Base-by-base conservation (phyloP, 2,113 vertebrate species). In the Eleginops maclovinus region DNA sequence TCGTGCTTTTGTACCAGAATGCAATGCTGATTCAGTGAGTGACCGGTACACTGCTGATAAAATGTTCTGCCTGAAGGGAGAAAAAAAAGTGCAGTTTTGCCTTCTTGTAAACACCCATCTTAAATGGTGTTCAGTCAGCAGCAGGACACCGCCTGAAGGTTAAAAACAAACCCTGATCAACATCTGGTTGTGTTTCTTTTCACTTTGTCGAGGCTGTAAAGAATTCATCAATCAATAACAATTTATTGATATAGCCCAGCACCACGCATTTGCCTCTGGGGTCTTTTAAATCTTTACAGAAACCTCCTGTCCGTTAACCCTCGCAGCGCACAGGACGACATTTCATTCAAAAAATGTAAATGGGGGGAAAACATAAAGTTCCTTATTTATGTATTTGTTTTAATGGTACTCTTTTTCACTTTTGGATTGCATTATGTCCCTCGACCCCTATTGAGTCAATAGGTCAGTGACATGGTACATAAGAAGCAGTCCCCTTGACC, bases 111-210 rank as follows among this genome's bases (percentile, higher is more conserved):
- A 7, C 4, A 11, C 17, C 5, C n/a, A n/a, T 36, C 16, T 54
- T 60, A 12, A 26, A 50, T 15, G 4, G 8, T 21, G 68, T 55
- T 6, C 0, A 21, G 43, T 2, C 5, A 36, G 26, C 21, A 9
- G 46, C 1, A 10, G 22, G 58, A 56, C 16, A 9, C 2, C 9
- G 40, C 17, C 31, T 58, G 43, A 44, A 79, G 77, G 77, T 79
- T 12, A 62, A 51, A 31, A 3, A n/a, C n/a, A n/a, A 31, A 31
- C 3, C 28, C 28, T 4, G 3, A 31, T 31, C 28, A 31, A 31
- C 31, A 36, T 36, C 31, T 36, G 31, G 31, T 8, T 36, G 31
- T 36, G 7, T 36, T 36, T 1, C 31, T 36, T 36, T 36, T 36
- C 31, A 36, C 7, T 0, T 36, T 36, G 8, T 1, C 1, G 31